Evolutionary conservation across 2,113 vertebrate genomes (phyloP).

Genomic region (Ailurus styani): DNA sequence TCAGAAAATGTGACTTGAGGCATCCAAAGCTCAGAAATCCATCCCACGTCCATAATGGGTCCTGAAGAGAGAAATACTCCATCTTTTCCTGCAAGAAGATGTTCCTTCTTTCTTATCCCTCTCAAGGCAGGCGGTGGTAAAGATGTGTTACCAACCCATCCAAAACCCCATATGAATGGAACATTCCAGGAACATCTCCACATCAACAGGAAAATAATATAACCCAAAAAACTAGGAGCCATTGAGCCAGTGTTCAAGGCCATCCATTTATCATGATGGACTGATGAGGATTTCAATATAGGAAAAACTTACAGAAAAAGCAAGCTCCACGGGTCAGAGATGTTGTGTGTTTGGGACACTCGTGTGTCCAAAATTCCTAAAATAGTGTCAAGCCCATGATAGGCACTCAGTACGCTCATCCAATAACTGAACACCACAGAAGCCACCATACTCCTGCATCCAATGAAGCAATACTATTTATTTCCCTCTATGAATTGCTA

Average conservation of each 20-base stretch:
- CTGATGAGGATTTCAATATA: accelerated
- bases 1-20: background rate
- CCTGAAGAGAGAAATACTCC: background rate
- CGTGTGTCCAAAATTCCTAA: background rate
- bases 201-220: background rate
- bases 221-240: background rate
- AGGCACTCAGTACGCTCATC: accelerated
- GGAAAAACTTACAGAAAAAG: background rate
- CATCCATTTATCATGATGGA: background rate
- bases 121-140: background rate
- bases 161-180: too few relatives aligned
- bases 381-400: accelerated
- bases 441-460: accelerated
- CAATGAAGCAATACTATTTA: accelerated
- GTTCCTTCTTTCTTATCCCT: accelerated
- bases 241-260: background rate
- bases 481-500: background rate
- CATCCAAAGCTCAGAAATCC: background rate
- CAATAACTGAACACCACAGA: background rate
- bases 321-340: accelerated
- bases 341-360: background rate
- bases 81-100: background rate
- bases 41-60: too few relatives aligned
- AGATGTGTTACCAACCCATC: accelerated
- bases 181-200: background rate